Evolutionary conservation across 2,797 vertebrate genomes (phyloP), one percentile per base, ranked within the genome.

Genomic region (Rallus crepitans): DNA sequence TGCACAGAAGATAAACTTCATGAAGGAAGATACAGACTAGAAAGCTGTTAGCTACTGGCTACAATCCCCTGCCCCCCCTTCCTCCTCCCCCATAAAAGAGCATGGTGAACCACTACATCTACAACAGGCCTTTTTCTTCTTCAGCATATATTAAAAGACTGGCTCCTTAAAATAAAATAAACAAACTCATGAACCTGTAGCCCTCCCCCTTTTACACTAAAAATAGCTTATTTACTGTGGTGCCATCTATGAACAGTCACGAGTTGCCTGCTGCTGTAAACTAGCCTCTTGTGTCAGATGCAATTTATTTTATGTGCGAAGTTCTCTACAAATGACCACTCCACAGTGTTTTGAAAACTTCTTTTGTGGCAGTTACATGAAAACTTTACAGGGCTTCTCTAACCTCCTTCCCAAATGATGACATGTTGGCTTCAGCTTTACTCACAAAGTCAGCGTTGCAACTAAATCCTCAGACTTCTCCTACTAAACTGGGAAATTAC

Each of bases 191-290:
- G 94, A 97, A 97, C 83, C 93, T 97, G 87, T 63, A 94, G 90
- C 90, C 95, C 97, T 94, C 93, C 97, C 97, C 95, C 97, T 94
- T 97, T 96, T 94, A 94, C 65, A 95, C 97, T 98, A 98, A 98
- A 98, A 98, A 98, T 98, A 98, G 97, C 96, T 76, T 97, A 98
- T 98, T 98, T 98, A 98, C 97, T 98, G 97, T 94, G 96, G 96
- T 98, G 97, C 95, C 84, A 2, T 93, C 95, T 98, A 97, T 96
- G 96, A 98, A 97, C 81, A 95, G 98, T 98, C 98, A 98, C 97
- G 97, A 97, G 97, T 95, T 97, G 95, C 77, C 87, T 97, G 85
- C 95, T 94, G 96, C 97, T 97, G 96, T 96, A 96, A 97, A 97
- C 96, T 96, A 95, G 97, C 96, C 95, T 97, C 92, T 81, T 93